phyloP scores from a whole-genome alignment of 1,140 invertebrate genomes.

The Holotrichia oblita region DNA sequence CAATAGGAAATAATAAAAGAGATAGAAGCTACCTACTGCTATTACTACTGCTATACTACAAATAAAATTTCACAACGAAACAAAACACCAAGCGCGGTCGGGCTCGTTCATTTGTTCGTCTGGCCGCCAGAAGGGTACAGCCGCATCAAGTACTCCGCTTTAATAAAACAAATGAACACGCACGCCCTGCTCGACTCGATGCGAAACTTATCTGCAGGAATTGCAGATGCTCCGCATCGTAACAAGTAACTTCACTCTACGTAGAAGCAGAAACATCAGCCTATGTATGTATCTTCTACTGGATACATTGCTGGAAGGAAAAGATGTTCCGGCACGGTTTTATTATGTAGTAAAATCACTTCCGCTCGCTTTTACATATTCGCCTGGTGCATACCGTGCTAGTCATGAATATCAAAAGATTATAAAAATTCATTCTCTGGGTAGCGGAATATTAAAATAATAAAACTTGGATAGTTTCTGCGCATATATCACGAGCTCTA shows the following conservation, averaged over 20 bases:
- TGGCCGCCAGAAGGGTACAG: not conserved
- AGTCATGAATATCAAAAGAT: not conserved
- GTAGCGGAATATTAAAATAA: no score
- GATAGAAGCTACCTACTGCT: not conserved
- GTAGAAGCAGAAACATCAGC: not conserved
- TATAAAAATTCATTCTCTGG: not conserved
- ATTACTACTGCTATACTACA: not conserved
- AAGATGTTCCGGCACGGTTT: not conserved
- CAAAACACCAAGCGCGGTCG: not conserved
- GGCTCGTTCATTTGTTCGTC: not conserved
- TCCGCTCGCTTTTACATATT: conserved; percentile 9
- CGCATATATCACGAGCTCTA: no score
- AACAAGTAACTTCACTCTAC: conserved; percentile 7
- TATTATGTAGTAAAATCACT: conserved; percentile 13
- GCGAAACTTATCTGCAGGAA: conserved; percentile 15
- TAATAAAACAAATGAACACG: conserved; percentile 13
- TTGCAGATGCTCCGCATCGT: conserved; percentile 4
- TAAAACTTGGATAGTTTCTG: no score
- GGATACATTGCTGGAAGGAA: not conserved
- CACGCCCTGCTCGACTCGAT: not conserved
- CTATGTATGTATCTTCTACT: not conserved
- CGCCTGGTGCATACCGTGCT: not conserved
- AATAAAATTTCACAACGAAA: not conserved
- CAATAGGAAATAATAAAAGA: conserved; percentile 3
- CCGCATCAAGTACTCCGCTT: not conserved